Evolutionary conservation across 2,113 vertebrate genomes (phyloP).

Genomic region (Ochotona curzoniae): DNA sequence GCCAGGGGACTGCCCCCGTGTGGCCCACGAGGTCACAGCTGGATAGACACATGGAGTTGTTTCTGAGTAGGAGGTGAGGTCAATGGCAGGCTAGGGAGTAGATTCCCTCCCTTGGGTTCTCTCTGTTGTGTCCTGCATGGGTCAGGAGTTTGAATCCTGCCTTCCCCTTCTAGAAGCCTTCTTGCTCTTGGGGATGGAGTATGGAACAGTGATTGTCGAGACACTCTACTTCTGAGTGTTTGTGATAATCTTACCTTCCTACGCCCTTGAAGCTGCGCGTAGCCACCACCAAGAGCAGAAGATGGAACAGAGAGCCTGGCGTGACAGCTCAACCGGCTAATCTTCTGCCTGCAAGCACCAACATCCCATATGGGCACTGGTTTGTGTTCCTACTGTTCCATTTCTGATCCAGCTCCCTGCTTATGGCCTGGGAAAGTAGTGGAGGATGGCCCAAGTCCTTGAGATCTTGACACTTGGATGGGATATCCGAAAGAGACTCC

Average conservation of each 20-base stretch:
- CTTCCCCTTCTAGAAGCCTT: background rate
- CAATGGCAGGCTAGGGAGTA: background rate
- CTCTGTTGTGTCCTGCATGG: background rate
- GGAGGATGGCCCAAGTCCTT: too few relatives aligned
- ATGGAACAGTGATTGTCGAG: background rate
- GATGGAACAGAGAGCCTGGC: too few relatives aligned
- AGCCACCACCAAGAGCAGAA: too few relatives aligned
- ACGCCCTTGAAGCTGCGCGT: background rate
- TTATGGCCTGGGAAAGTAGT: too few relatives aligned
- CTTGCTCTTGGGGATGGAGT: background rate
- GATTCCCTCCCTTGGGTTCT: background rate
- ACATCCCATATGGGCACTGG: too few relatives aligned
- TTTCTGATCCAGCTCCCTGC: too few relatives aligned
- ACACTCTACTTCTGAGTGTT: background rate
- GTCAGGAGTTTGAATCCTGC: background rate
- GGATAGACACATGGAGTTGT: accelerated
- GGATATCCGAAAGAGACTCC: too few relatives aligned
- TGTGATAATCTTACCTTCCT: background rate
- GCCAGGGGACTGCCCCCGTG: too few relatives aligned
- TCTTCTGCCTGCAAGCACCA: too few relatives aligned
- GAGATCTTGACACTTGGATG: too few relatives aligned
- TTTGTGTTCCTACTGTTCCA: too few relatives aligned
- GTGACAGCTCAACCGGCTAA: too few relatives aligned
- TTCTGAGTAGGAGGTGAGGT: background rate
- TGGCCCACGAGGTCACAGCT: accelerated